Evolutionary conservation across 2,797 vertebrate species (phyloP).

Genomic region (Sebastes flavidus): DNA sequence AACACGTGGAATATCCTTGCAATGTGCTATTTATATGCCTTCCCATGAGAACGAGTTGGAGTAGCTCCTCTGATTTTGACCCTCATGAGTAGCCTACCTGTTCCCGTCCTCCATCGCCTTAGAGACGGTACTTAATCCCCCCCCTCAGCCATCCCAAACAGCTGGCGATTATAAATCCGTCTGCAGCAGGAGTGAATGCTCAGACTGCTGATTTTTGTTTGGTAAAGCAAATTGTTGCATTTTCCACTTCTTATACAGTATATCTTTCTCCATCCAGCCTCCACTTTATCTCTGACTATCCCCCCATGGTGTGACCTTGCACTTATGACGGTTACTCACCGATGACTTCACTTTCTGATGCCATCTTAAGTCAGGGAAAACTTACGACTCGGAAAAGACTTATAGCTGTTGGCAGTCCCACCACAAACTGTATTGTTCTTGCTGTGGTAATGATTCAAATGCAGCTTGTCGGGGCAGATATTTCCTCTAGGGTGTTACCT

Average conservation of each 20-base stretch:
- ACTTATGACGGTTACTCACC: not conserved
- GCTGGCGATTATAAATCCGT: not conserved
- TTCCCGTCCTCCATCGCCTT: not conserved
- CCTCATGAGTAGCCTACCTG: not conserved
- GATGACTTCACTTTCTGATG: constrained; percentile 1
- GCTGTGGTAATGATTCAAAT: constrained; percentile 13
- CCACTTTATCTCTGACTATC: not conserved
- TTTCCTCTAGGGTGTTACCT: constrained; percentile 11
- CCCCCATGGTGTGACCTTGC: not conserved
- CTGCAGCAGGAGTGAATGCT: not conserved
- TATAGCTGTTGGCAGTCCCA: constrained; percentile 1
- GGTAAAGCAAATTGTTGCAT: not conserved
- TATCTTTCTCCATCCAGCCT: not conserved
- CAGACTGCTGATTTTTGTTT: not conserved
- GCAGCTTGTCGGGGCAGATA: constrained; percentile 13
- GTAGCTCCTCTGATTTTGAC: not conserved
- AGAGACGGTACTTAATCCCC: not conserved
- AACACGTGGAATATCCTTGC: no score
- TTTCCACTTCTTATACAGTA: not conserved
- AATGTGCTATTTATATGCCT: no score
- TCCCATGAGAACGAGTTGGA: not conserved
- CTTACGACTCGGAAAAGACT: not conserved
- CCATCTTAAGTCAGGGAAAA: not conserved
- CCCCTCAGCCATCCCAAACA: not conserved
- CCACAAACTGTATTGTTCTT: constrained; percentile 3